Evolutionary conservation across 2,888 invertebrate species (phyloP), one percentile per base, ranked within the genome.

Genomic region (Stenoptilia bipunctidactyla): DNA sequence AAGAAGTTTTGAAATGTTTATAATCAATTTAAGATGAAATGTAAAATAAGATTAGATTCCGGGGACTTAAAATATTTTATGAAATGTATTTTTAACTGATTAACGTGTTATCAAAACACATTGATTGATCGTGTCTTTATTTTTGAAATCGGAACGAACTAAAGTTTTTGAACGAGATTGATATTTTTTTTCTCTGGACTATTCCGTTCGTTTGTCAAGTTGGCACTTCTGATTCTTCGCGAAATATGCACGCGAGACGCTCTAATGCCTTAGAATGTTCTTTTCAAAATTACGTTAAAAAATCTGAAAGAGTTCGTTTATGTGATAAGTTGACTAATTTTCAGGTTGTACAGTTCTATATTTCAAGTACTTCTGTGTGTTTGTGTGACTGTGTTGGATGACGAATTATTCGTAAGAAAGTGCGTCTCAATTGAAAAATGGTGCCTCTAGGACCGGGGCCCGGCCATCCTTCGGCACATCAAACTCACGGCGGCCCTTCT

Each of bases 361-460:
- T 66, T 55, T 47, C 55, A 62, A 58, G 52, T 66, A 52, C 49
- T 67, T 61, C 57, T 55, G 67, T 72, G 69, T 71, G 60, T 70
- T 62, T 60, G 60, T 64, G 75, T 79, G 79, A 74, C 59, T 72
- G 69, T 69, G 62, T 71, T 68, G 73, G 71, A 68, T 77, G 76
- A 79, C 72, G 68, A 77, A 76, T 56, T 74, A 69, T 69, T 55
- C 59, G 60, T 58, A 67, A 50, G 62, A 58, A 65, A 76, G 75
- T 80, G 82, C 77, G 76, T 77, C 66, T 34, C 34, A 34, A 34
- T 14, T 74, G 68, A 80, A 85, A 83, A 79, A 91, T 91, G 91
- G 89, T 91, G 82, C 90, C 90, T 63, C 84, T 90, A 68, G 89
- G 90, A 62, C 87, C 89, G 55, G 87, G 89, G 58, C 87, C 88